Evolutionary conservation across 2,888 invertebrate genomes (phyloP), one percentile per base, ranked within the genome.

Genomic region (Cosmorhoe ocellata): DNA sequence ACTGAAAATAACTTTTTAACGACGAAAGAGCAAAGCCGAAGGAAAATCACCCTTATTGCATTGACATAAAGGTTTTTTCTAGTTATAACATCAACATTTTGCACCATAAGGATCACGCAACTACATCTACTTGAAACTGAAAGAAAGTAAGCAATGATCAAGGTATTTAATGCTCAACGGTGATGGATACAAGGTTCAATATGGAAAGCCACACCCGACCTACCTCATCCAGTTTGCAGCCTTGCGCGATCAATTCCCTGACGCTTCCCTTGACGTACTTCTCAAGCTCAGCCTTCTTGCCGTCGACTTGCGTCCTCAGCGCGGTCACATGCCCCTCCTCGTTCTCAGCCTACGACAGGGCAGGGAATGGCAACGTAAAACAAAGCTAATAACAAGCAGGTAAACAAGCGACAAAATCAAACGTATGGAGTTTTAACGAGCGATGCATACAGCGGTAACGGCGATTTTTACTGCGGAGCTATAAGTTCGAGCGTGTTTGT

Each of bases 271-370:
- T 80, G 67, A 92, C 85, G 64, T 89, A 92, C 59, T 85, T 84
- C 40, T 90, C 89, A 61, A 92, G 79, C 69, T 91, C 89, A 27
- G 82, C 78, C 67, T 81, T 81, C 80, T 91, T 92, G 59, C 83
- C 88, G 61, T 88, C 90, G 61, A 92, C 80, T 68, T 90, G 90
- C 32, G 82, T 76, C 66, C 91, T 88, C 69, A 93, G 84, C 42
- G 90, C 91, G 61, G 91, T 86, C 76, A 93, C 91, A 76, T 91
- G 91, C 63, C 88, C 88, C 81, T 92, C 93, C 80, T 93, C 93
- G 75, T 91, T 92, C 84, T 93, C 92, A 82, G 93, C 94, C 94
- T 94, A 92, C 18, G 18, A 18, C 50, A 65, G 60, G 65, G 60
- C 32, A 32, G 55, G 64, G 63, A 18, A 18, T 79, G 80, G 66